Conservation (phyloP, 1,140 invertebrate species). For the Brachionus sp. region DNA sequence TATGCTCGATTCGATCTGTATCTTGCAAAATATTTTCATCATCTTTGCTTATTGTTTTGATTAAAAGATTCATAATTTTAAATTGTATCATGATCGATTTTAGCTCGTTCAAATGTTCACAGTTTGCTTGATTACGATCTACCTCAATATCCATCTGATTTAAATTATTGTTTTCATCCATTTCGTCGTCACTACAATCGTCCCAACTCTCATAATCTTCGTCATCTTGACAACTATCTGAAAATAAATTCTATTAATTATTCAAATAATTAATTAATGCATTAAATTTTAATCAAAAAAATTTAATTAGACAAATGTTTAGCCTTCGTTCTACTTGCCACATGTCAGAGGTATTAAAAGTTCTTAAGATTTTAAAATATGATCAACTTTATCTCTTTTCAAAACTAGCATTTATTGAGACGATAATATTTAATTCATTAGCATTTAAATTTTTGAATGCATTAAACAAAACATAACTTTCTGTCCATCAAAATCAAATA, state of each 20-base stretch:
- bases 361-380: no score
- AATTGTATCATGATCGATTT: not conserved
- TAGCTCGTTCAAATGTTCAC: not conserved
- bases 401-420: no score
- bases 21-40: constrained; percentile 23
- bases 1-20: constrained; percentile 27
- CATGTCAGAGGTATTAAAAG: no score
- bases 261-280: no score
- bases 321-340: no score
- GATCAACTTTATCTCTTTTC: no score
- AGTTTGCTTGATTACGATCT: not conserved
- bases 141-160: constrained; percentile 1
- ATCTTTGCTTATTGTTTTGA: constrained; percentile 37
- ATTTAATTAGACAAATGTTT: no score
- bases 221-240: not conserved
- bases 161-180: constrained; percentile 20
- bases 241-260: not conserved
- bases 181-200: constrained; percentile 14
- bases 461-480: no score
- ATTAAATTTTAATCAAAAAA: no score
- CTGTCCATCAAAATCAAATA: no score
- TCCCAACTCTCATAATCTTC: constrained; percentile 21
- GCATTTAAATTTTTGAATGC: no score
- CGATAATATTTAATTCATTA: no score
- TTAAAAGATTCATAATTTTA: constrained; percentile 2